Percentiles rank a stretch among this genome's conserved stretches.
Conservation (phyloP, 2,113 vertebrate genomes). For the Lethenteron reissneri region DNA sequence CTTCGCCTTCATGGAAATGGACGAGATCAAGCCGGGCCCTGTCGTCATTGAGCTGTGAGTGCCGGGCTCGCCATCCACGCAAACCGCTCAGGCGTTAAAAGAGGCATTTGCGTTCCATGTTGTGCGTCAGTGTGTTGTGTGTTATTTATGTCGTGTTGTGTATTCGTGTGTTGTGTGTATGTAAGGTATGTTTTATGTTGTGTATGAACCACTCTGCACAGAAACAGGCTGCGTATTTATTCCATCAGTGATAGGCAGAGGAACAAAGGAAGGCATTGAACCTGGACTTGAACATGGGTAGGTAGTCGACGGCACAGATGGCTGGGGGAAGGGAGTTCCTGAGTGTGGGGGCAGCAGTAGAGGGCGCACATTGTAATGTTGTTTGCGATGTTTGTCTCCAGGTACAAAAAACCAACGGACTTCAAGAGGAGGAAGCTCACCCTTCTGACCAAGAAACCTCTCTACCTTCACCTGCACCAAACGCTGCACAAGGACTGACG, state of each 20-base stretch:
- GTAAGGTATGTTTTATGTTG: conserved; percentile 9
- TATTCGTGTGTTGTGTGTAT: neutral
- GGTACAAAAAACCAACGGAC: conserved; percentile 98
- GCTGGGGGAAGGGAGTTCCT: no score
- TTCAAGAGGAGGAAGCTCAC: conserved; percentile 97
- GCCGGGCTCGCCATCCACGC: neutral
- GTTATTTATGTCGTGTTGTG: neutral
- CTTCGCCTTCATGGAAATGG: conserved; percentile 98
- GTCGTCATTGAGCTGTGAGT: conserved; percentile 94
- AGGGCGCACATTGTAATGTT: no score
- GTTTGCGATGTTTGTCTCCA: conserved; percentile 18
- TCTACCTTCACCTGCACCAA: conserved; percentile 92
- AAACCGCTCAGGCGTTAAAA: no score
- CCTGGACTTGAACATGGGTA: no score
- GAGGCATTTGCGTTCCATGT: no score
- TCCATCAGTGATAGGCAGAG: no score
- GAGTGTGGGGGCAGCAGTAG: no score
- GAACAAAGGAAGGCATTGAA: no score
- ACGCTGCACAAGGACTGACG: conserved; percentile 78
- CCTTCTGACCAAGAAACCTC: conserved; percentile 91
- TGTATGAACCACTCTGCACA: conserved; percentile 7
- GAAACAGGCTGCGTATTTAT: no score
- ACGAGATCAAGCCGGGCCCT: conserved; percentile 77
- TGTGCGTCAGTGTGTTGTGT: no score
- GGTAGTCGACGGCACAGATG: no score